phyloP scores from a whole-genome alignment of 2,797 vertebrate species.

The Neoniphon sammara region DNA sequence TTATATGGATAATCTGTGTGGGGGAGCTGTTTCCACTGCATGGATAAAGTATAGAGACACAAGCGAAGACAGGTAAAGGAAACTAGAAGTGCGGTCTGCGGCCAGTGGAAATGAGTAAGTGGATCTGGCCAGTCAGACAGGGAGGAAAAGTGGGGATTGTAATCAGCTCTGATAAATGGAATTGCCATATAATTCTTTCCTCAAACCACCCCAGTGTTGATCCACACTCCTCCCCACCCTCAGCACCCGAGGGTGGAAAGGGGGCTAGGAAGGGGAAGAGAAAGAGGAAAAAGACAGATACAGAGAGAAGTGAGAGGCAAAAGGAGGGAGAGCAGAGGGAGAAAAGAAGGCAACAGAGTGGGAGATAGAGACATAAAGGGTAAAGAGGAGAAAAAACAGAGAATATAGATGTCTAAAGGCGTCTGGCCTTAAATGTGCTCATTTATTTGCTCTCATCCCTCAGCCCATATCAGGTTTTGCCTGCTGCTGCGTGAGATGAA shows the following conservation, averaged over 20 bases:
- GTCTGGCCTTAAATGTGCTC: conserved; percentile 69
- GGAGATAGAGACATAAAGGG: conserved; percentile 6
- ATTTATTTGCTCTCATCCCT: conserved; percentile 71
- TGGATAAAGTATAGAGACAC: conserved; percentile 1
- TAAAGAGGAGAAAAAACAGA: conserved; percentile 7
- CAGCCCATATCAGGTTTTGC: conserved; percentile 61
- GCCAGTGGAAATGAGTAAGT: conserved; percentile 49
- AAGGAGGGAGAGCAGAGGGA: background rate
- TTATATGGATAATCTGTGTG: background rate
- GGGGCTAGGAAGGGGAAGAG: conserved; percentile 2
- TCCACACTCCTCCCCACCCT: conserved; percentile 48
- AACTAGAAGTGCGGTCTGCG: background rate
- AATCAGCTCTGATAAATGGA: conserved; percentile 76
- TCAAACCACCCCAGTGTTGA: conserved; percentile 65
- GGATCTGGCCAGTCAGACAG: conserved; percentile 40
- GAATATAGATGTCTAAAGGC: conserved; percentile 43
- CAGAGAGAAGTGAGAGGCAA: background rate
- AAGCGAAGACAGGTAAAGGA: conserved; percentile 7
- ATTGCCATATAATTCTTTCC: conserved; percentile 70
- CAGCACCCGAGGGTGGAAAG: conserved; percentile 27
- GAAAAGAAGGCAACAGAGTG: conserved; percentile 14
- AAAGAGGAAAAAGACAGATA: conserved; percentile 1
- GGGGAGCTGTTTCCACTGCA: too few species aligned
- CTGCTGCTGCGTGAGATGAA: conserved; percentile 62
- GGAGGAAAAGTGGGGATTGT: conserved; percentile 44